These are phyloP conservation scores for Stegostoma tigrinum DNA, from an alignment of 2,113 vertebrate genomes.

Conservation along the genomic window DNA sequence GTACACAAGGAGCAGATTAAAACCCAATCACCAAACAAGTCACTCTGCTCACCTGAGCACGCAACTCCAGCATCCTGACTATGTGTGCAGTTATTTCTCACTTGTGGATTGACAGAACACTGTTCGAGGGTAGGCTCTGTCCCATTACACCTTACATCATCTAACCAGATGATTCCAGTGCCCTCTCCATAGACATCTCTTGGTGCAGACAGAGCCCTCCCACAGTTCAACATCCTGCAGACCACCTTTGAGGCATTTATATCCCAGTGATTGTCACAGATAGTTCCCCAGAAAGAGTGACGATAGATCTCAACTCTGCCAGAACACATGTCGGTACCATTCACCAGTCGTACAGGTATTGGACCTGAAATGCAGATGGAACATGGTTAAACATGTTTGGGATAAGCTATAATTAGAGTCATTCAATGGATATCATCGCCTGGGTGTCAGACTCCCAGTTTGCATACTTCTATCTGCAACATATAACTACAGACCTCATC, in stretches of 20 bases:
- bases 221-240: constrained; percentile 14
- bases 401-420: too few species aligned
- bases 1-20: too few species aligned
- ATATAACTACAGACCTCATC: too few species aligned
- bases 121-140: not conserved
- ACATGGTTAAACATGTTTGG: too few species aligned
- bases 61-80: not conserved
- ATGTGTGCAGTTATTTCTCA: not conserved
- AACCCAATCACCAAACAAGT: too few species aligned
- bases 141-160: not conserved
- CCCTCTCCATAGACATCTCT: not conserved
- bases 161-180: not conserved
- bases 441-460: too few species aligned
- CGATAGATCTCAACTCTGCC: constrained; percentile 4
- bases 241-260: not conserved
- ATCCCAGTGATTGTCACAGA: not conserved
- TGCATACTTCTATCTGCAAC: too few species aligned
- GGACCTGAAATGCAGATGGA: not conserved
- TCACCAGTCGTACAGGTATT: not conserved
- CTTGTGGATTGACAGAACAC: not conserved
- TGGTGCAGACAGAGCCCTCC: not conserved
- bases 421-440: too few species aligned
- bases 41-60: not conserved
- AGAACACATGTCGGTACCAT: not conserved
- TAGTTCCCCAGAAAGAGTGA: not conserved